Conservation (phyloP, 2,113 vertebrate genomes). For the Andinoacara biseriatus region DNA sequence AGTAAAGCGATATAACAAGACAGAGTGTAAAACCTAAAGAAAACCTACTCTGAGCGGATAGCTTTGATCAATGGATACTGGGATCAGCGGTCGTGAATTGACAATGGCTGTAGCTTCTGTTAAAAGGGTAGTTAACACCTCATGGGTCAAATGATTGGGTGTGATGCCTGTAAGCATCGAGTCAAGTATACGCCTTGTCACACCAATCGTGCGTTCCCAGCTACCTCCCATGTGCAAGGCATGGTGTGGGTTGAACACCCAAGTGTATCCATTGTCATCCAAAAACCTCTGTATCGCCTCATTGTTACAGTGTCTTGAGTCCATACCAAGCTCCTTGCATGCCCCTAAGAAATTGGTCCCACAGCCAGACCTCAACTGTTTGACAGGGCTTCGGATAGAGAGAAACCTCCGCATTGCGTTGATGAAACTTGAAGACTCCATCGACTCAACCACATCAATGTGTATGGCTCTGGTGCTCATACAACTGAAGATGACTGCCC, state of each 20-base stretch:
- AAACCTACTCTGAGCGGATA: too few relatives aligned
- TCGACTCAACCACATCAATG: background rate
- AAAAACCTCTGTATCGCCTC: background rate
- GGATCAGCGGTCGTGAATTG: too few relatives aligned
- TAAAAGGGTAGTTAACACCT: too few relatives aligned
- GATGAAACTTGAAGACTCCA: background rate
- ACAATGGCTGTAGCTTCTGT: too few relatives aligned
- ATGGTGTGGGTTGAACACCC: background rate
- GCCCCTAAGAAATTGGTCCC: background rate
- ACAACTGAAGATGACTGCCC: background rate
- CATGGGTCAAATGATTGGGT: too few relatives aligned
- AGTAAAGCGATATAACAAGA: background rate
- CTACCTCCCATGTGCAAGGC: background rate
- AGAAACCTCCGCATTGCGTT: background rate
- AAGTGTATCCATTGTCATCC: background rate
- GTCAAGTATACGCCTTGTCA: too few relatives aligned
- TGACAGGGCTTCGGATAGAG: background rate
- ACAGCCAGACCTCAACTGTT: background rate
- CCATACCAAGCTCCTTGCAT: background rate
- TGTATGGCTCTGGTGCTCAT: background rate
- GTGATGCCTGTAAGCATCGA: too few relatives aligned
- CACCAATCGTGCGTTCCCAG: too few relatives aligned
- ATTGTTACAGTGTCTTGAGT: background rate
- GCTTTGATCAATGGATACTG: too few relatives aligned
- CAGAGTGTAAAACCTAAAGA: background rate